Evolutionary conservation across 2,113 vertebrate genomes (phyloP).

Genomic region (Sminthopsis crassicaudata): DNA sequence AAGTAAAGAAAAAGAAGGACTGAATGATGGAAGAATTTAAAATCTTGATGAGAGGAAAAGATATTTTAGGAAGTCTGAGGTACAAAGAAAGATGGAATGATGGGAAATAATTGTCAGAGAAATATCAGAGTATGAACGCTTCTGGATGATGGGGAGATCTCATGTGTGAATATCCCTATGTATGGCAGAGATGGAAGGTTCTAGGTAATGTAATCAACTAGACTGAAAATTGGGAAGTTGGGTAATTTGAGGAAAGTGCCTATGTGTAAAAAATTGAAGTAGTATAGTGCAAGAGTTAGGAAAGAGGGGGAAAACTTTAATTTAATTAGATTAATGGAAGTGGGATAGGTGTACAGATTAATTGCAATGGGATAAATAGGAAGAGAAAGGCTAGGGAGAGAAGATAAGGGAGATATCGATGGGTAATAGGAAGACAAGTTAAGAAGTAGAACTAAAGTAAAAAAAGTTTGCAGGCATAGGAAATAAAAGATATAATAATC

Average conservation of each 20-base stretch:
- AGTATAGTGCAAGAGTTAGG: not conserved
- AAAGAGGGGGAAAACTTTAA: not conserved
- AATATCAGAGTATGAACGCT: not conserved
- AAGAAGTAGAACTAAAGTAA: too few relatives aligned
- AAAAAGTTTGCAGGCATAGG: too few relatives aligned
- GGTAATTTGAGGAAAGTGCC: not conserved
- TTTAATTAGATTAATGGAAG: too few relatives aligned
- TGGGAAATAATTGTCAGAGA: not conserved
- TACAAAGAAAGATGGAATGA: not conserved
- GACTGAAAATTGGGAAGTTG: not conserved
- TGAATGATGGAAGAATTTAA: not conserved
- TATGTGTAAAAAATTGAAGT: not conserved
- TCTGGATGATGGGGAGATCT: not conserved
- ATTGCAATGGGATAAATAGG: too few relatives aligned
- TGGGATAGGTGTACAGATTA: too few relatives aligned
- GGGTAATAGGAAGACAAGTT: too few relatives aligned
- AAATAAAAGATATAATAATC: too few relatives aligned
- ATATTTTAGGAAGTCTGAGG: not conserved
- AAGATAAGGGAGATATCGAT: too few relatives aligned
- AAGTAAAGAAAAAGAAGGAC: not conserved
- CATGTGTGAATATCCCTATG: not conserved
- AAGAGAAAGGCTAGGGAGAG: too few relatives aligned
- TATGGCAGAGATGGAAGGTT: not conserved
- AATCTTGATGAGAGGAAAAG: not conserved
- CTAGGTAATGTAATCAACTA: not conserved